A percentile compares a stretch with the other conserved stretches of the same genome.
phyloP scores from a whole-genome alignment of 2,113 vertebrate species.

The Astur gentilis region DNA sequence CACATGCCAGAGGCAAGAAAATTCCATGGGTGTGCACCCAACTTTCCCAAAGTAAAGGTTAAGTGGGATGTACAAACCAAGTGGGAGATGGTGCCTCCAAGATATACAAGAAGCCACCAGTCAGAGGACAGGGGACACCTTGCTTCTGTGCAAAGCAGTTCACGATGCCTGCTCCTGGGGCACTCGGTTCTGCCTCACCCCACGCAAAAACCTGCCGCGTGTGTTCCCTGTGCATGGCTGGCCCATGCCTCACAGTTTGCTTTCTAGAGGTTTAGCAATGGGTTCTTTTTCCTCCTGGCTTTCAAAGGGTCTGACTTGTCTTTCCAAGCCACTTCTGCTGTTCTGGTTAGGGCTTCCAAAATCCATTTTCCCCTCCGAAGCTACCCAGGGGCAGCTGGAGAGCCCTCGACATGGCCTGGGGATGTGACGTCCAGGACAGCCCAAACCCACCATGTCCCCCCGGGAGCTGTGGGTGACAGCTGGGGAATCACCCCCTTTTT shows the following conservation, averaged over 20 bases:
- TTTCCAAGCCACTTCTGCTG: neutral
- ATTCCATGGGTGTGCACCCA: neutral
- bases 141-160: neutral
- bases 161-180: accelerated
- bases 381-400: neutral
- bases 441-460: accelerated
- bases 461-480: neutral
- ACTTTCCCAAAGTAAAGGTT: neutral
- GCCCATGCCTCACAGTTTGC: neutral
- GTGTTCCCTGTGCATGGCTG: accelerated
- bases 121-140: neutral
- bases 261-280: neutral
- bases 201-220: accelerated
- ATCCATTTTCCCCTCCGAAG: neutral
- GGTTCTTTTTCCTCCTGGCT: neutral
- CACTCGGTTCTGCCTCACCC: neutral
- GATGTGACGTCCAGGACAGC: neutral
- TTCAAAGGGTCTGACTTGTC: neutral
- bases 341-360: neutral
- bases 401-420: neutral
- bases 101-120: neutral
- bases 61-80: neutral
- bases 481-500: neutral
- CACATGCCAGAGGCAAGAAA: neutral
- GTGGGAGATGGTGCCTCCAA: neutral